Conservation (phyloP, 2,888 invertebrate species). For the Drosophila cognata region DNA sequence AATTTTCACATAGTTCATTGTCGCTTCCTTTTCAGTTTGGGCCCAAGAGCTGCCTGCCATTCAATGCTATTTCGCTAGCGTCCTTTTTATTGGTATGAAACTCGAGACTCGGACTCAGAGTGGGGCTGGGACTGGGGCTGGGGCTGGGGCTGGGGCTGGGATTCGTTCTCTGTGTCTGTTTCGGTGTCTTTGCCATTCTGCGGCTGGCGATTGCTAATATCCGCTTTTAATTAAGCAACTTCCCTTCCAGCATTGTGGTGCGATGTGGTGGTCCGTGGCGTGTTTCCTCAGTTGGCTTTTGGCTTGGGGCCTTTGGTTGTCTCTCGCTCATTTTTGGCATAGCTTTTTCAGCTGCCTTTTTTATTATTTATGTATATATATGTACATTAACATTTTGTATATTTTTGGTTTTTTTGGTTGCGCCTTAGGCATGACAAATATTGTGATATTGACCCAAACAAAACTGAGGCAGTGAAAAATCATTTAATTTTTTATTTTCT, state of each 20-base stretch:
- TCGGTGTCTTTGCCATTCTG: constrained; percentile 44
- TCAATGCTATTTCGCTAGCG: constrained; percentile 47
- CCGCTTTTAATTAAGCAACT: constrained; percentile 82
- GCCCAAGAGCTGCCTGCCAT: constrained; percentile 41
- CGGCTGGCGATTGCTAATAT: constrained; percentile 80
- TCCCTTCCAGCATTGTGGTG: constrained; percentile 71
- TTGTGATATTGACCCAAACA: constrained; percentile 52
- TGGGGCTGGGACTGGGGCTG: constrained; percentile 2
- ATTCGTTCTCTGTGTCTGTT: constrained; percentile 3
- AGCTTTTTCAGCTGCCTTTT: constrained; percentile 44
- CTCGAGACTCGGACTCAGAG: constrained; percentile 13
- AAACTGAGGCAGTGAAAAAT: constrained; percentile 32
- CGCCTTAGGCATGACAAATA: constrained; percentile 50
- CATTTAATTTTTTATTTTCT: not conserved
- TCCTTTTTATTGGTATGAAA: constrained; percentile 71
- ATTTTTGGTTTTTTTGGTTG: constrained; percentile 17
- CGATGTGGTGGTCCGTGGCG: constrained; percentile 33
- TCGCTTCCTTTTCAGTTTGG: constrained; percentile 56
- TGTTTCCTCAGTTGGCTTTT: constrained; percentile 13
- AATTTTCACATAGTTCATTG: constrained; percentile 73
- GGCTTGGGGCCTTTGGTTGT: constrained; percentile 26
- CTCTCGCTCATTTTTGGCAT: constrained; percentile 25
- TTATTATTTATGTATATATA: constrained; percentile 14
- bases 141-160: not conserved
- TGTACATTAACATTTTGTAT: constrained; percentile 27